These are phyloP conservation scores for Eptatretus burgeri DNA, from an alignment of 2,113 vertebrate genomes.

Conservation along the genomic window DNA sequence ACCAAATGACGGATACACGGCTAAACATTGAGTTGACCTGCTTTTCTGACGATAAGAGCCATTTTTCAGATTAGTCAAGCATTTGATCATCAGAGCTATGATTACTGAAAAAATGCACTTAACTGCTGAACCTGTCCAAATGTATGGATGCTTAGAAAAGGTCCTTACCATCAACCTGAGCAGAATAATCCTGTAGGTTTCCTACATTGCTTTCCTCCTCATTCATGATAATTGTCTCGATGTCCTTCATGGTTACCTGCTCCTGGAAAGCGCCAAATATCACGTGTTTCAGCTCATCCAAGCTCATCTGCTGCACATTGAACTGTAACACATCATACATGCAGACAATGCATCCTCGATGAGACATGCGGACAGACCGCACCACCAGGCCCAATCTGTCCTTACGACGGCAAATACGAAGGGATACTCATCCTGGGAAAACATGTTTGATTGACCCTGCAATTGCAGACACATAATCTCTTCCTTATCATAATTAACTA, in stretches of 20 bases:
- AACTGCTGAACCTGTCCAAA: too few relatives aligned
- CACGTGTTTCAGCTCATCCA: slow-evolving; percentile 93
- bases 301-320: slow-evolving; percentile 82
- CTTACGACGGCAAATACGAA: not conserved
- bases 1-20: too few relatives aligned
- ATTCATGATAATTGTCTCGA: slow-evolving; percentile 92
- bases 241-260: slow-evolving; percentile 97
- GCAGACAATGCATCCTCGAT: too few relatives aligned
- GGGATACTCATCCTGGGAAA: not conserved
- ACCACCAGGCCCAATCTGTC: not conserved
- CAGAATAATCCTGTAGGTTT: slow-evolving; percentile 71
- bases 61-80: too few relatives aligned
- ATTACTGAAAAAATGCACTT: too few relatives aligned
- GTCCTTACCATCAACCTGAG: slow-evolving; percentile 51
- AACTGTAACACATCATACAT: slow-evolving; percentile 26
- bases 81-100: too few relatives aligned
- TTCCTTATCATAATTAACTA: too few relatives aligned
- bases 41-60: too few relatives aligned
- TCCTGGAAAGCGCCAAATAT: slow-evolving; percentile 89
- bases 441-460: too few relatives aligned
- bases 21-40: too few relatives aligned
- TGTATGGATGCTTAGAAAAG: too few relatives aligned
- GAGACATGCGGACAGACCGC: slow-evolving; percentile 7
- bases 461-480: too few relatives aligned
- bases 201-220: slow-evolving; percentile 93